Evolutionary conservation across 30 jellyfish, hydroid and myxozoan genomes (phyloP).

Genomic region (Aurelia coerulea): DNA sequence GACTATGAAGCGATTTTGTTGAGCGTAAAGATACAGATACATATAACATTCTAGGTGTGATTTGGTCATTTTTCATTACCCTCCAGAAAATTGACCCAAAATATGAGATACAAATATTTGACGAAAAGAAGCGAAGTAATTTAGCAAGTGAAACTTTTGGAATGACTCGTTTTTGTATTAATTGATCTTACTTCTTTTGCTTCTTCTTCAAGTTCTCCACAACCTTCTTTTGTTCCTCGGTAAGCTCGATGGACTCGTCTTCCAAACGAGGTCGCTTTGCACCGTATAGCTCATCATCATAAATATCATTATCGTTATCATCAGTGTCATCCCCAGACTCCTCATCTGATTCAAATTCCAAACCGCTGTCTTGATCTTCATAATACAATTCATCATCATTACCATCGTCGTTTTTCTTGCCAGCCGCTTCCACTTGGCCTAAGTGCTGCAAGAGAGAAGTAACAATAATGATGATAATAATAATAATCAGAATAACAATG

Average conservation of each 20-base stretch:
- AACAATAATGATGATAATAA: too few species aligned
- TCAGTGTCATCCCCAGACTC: constrained; percentile 62
- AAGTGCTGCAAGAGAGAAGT: constrained; percentile 28
- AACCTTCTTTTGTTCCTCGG: constrained; percentile 64
- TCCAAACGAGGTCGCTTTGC: constrained; percentile 73
- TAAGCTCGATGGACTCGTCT: constrained; percentile 49
- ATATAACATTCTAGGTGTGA: too few species aligned
- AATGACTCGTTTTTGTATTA: too few species aligned
- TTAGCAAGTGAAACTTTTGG: too few species aligned
- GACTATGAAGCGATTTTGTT: too few species aligned
- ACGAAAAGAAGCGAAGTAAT: too few species aligned
- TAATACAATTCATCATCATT: constrained; percentile 18
- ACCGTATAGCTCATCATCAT: constrained; percentile 84
- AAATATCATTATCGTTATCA: constrained; percentile 72
- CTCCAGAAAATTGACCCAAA: too few species aligned
- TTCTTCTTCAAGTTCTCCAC: constrained; percentile 39
- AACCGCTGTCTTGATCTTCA: constrained; percentile 70
- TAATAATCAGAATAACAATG: too few species aligned
- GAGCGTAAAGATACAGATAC: too few species aligned
- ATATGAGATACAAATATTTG: too few species aligned
- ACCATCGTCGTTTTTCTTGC: constrained; percentile 35
- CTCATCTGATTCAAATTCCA: constrained; percentile 79
- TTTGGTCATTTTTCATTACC: too few species aligned
- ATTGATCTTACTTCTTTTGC: constrained; percentile 19
- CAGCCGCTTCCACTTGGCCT: constrained; percentile 36